Evolutionary conservation across 2,888 invertebrate genomes (phyloP).

Genomic region (Iselma pallidipennis): DNA sequence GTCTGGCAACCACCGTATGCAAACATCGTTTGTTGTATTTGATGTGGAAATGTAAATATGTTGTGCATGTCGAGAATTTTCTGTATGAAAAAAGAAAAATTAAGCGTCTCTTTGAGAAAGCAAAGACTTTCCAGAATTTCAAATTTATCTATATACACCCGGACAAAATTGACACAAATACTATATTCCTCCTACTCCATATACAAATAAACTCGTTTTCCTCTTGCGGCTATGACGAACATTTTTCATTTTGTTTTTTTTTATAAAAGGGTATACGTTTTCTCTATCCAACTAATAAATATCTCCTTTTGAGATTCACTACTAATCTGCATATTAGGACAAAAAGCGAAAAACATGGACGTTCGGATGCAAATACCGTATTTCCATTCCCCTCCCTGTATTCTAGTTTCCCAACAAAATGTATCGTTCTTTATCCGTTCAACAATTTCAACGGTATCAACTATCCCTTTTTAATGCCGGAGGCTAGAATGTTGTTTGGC

Average conservation of each 20-base stretch:
- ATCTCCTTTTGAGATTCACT: not conserved
- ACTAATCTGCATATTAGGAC: not conserved
- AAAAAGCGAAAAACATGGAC: not conserved
- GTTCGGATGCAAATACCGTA: not conserved
- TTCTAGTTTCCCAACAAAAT: not conserved
- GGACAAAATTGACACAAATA: not conserved
- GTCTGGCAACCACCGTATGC: constrained; percentile 19
- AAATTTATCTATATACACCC: not conserved
- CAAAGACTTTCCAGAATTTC: not conserved
- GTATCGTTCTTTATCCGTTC: not conserved
- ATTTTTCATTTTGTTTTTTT: not conserved
- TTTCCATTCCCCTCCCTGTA: not conserved
- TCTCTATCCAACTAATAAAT: not conserved
- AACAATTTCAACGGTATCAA: not conserved
- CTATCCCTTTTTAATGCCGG: not conserved
- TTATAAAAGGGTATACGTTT: not conserved
- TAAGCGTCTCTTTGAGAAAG: not conserved
- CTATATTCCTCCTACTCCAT: not conserved
- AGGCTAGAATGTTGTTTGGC: constrained; percentile 31
- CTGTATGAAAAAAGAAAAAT: not conserved
- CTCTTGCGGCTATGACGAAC: not conserved
- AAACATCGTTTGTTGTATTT: constrained; percentile 19
- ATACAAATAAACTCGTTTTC: not conserved
- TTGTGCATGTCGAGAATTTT: constrained; percentile 11
- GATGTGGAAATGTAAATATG: constrained; percentile 23